A percentile compares a stretch with the other conserved stretches of the same genome.
phyloP scores from a whole-genome alignment of 2,113 vertebrate genomes.

The Vombatus ursinus region DNA sequence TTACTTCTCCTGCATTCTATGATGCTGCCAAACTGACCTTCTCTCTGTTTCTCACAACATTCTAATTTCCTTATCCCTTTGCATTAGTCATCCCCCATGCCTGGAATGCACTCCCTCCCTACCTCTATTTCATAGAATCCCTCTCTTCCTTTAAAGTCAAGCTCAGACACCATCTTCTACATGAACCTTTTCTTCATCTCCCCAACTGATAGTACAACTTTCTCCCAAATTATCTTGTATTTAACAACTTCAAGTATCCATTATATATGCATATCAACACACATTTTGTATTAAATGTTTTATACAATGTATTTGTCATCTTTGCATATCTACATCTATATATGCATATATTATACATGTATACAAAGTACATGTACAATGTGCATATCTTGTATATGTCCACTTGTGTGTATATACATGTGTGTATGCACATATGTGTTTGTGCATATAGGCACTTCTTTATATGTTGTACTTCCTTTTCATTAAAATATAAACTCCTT shows the following conservation, averaged over 20 bases:
- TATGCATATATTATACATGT: background rate
- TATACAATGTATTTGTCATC: background rate
- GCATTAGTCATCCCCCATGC: background rate
- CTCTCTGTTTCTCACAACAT: background rate
- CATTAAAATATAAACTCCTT: background rate
- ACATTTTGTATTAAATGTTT: background rate
- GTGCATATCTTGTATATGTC: too few species aligned
- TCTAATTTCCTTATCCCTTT: background rate
- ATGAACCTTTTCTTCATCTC: background rate
- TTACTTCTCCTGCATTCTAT: background rate
- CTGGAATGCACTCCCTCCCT: background rate
- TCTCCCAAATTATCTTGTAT: background rate
- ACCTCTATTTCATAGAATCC: background rate
- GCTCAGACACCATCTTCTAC: background rate
- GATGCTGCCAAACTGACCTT: background rate
- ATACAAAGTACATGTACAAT: too few species aligned
- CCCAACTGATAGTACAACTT: background rate
- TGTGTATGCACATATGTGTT: background rate
- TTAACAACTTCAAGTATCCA: background rate
- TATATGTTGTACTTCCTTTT: background rate
- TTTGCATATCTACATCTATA: background rate
- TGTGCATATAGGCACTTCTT: background rate
- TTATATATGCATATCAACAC: background rate
- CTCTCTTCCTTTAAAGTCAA: background rate
- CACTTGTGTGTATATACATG: too few species aligned